A percentile compares a stretch with the other conserved stretches of the same genome.
phyloP scores from a whole-genome alignment of 23 tunicate species.

The Botrylloides violaceus region DNA sequence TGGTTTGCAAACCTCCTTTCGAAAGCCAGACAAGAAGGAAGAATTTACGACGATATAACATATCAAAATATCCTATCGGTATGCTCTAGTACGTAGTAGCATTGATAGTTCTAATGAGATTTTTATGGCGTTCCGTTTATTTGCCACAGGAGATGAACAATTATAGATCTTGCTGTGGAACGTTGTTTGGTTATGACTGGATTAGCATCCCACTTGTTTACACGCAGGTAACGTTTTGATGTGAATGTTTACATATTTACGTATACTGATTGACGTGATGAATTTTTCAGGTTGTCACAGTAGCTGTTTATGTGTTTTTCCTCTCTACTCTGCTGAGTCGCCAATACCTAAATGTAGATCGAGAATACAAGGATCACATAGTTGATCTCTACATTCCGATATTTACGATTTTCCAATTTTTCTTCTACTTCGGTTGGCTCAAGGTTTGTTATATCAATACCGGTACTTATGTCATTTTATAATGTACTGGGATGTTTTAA shows the following conservation, averaged over 20 bases:
- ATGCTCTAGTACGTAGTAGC: neutral
- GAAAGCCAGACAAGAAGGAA: slow-evolving; percentile 69
- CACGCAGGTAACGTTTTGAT: slow-evolving; percentile 58
- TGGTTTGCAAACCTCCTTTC: slow-evolving; percentile 78
- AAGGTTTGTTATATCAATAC: slow-evolving; percentile 38
- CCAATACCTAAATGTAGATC: slow-evolving; percentile 52
- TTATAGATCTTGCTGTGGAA: slow-evolving; percentile 51
- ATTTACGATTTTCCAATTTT: slow-evolving; percentile 79
- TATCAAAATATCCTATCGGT: slow-evolving; percentile 51
- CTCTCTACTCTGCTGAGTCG: slow-evolving; percentile 71
- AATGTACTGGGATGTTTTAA: too few relatives aligned
- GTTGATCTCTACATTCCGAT: slow-evolving; percentile 71
- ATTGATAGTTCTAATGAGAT: neutral
- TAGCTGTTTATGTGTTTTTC: slow-evolving; percentile 85
- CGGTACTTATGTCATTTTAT: too few relatives aligned
- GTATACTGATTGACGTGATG: neutral
- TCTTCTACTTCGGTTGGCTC: slow-evolving; percentile 90
- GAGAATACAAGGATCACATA: slow-evolving; percentile 45
- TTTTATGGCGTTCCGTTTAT: neutral
- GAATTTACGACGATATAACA: slow-evolving; percentile 77
- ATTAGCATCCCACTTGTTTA: slow-evolving; percentile 87
- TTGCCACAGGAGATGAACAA: slow-evolving; percentile 48
- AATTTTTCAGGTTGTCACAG: slow-evolving; percentile 74
- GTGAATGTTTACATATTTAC: neutral
- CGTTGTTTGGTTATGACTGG: slow-evolving; percentile 74